Conservation (phyloP, 2,113 vertebrate species). For the Cebus imitator region DNA sequence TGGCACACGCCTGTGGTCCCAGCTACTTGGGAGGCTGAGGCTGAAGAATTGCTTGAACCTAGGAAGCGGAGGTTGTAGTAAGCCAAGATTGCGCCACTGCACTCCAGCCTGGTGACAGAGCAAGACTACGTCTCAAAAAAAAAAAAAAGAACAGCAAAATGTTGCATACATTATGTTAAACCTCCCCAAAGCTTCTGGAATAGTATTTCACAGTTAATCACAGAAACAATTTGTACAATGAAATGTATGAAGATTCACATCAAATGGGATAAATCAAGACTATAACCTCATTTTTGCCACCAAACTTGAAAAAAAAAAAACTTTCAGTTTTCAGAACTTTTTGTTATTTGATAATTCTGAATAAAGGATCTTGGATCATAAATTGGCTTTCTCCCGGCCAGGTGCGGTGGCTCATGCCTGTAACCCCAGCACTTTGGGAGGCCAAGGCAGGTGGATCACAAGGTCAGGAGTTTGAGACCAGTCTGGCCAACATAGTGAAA, state of each 20-base stretch:
- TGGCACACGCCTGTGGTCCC: too few relatives aligned
- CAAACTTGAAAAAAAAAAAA: slow-evolving; percentile 17
- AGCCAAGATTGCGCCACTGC: too few relatives aligned
- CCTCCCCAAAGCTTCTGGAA: not conserved
- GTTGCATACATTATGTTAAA: not conserved
- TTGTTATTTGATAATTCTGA: slow-evolving; percentile 14
- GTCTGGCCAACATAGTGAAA: too few relatives aligned
- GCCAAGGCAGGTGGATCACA: too few relatives aligned
- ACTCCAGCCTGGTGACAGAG: too few relatives aligned
- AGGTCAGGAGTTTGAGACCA: too few relatives aligned
- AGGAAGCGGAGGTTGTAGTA: too few relatives aligned
- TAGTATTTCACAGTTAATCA: not conserved
- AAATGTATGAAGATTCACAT: not conserved
- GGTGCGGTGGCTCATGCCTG: too few relatives aligned
- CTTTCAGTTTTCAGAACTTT: not conserved
- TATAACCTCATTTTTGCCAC: not conserved
- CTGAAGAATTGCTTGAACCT: too few relatives aligned
- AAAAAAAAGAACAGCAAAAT: not conserved
- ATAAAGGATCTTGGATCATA: not conserved
- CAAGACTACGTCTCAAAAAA: too few relatives aligned
- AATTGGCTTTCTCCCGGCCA: not conserved
- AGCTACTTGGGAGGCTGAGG: too few relatives aligned
- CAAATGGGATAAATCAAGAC: not conserved
- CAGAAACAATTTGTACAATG: not conserved
- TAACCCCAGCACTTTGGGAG: too few relatives aligned